A percentile compares a stretch with the other conserved stretches of the same genome.
Evolutionary conservation across 2,113 vertebrate species (phyloP).

Genomic region (Pangasianodon hypophthalmus): DNA sequence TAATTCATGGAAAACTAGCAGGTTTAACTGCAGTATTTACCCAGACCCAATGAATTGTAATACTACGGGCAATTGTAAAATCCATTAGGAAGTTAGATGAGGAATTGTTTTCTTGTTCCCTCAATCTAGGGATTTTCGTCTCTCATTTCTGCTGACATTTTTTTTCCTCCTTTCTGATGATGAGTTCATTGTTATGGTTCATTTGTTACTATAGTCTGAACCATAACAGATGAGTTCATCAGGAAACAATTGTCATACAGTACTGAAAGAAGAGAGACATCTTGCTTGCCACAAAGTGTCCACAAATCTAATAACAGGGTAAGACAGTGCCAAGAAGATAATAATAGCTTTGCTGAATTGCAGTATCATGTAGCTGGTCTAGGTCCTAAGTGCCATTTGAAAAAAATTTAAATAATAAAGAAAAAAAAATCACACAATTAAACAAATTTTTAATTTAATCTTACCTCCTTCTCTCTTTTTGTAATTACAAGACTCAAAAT

Average conservation of each 20-base stretch:
- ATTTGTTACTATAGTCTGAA: constrained; percentile 33
- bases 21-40: neutral
- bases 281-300: neutral
- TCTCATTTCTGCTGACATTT: neutral
- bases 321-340: neutral
- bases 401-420: neutral
- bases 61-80: neutral
- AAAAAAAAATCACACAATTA: neutral
- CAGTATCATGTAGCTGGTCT: neutral
- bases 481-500: neutral
- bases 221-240: constrained; percentile 36
- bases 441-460: neutral
- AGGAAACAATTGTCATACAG: constrained; percentile 30
- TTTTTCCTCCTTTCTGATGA: neutral
- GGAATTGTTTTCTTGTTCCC: neutral
- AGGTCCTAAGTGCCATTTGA: neutral
- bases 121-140: neutral
- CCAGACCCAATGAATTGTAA: neutral
- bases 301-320: constrained; percentile 17
- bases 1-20: neutral
- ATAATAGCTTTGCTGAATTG: constrained; percentile 19
- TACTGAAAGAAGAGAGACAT: constrained; percentile 9
- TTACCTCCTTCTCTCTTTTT: neutral
- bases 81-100: too few species aligned
- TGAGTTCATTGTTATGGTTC: neutral